These are phyloP conservation scores for Sycophila sp. DNA, from an alignment of 1,140 invertebrate species.

Conservation along the genomic window DNA sequence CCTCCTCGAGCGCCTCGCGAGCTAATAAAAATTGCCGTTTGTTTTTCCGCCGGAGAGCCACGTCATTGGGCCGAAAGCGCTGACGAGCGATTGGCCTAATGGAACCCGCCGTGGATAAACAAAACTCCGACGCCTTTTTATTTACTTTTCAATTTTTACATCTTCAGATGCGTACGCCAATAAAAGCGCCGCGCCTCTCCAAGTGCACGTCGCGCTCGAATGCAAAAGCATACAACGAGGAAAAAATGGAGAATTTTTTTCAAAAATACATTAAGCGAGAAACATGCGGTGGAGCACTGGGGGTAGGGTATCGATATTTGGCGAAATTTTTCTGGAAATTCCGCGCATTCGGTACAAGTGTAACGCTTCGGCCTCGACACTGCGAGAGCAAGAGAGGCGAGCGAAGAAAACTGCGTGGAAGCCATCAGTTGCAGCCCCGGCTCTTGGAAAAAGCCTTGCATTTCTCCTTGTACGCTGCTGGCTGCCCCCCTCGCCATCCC, in stretches of 20 bases:
- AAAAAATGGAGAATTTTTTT: too few relatives aligned
- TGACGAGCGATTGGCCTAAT: too few relatives aligned
- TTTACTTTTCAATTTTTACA: too few relatives aligned
- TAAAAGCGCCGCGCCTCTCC: too few relatives aligned
- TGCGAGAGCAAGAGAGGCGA: background rate
- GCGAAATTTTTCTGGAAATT: background rate
- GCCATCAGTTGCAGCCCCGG: constrained; percentile 15
- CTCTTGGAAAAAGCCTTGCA: constrained; percentile 2
- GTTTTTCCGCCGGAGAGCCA: background rate
- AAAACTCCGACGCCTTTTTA: background rate
- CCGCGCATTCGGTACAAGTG: too few relatives aligned
- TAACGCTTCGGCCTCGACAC: too few relatives aligned
- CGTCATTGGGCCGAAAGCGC: background rate
- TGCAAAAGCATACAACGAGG: too few relatives aligned
- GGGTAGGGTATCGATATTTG: background rate
- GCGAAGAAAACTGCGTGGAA: background rate
- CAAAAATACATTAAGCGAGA: background rate
- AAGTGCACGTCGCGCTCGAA: too few relatives aligned
- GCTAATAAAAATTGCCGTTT: background rate
- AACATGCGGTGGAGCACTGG: background rate
- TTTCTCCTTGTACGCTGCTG: too few relatives aligned
- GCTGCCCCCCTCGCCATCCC: too few relatives aligned
- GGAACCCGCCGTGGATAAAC: background rate
- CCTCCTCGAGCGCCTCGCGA: background rate
- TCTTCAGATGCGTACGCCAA: too few relatives aligned